These are phyloP conservation scores for Drosophila paranaensis DNA, from an alignment of 2,888 invertebrate species.

Conservation along the genomic window DNA sequence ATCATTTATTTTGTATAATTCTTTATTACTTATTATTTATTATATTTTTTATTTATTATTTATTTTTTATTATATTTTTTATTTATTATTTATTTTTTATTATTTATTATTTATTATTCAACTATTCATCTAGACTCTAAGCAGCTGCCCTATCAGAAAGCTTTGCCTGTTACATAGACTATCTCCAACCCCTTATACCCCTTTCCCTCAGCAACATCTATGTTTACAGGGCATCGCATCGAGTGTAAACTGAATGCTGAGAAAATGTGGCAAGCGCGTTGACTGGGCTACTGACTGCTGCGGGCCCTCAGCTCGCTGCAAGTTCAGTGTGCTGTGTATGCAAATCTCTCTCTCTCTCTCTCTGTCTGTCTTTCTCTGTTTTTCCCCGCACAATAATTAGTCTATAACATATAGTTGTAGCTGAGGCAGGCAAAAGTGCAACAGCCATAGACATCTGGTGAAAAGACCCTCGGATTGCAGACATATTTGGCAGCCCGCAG, in stretches of 20 bases:
- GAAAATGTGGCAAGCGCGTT: slow-evolving; percentile 21
- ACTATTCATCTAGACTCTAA: no score
- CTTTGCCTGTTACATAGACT: no score
- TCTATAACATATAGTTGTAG: background rate
- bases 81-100: background rate
- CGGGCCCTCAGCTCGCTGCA: slow-evolving; percentile 2
- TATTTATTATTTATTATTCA: no score
- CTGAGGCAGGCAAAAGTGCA: slow-evolving; percentile 2
- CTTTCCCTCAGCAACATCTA: background rate
- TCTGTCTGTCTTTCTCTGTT: background rate
- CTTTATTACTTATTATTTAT: no score
- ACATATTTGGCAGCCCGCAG: slow-evolving; percentile 36
- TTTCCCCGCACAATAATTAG: slow-evolving; percentile 2
- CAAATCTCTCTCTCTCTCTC: background rate
- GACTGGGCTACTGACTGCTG: background rate
- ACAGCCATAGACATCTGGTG: slow-evolving; percentile 19
- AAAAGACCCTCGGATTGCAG: slow-evolving; percentile 16
- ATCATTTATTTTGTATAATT: background rate
- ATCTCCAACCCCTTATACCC: background rate
- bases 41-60: no score
- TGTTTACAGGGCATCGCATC: background rate
- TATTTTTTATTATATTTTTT: background rate
- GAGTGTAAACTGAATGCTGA: slow-evolving; percentile 2
- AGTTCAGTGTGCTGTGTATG: slow-evolving; percentile 35
- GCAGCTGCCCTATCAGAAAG: no score